These are phyloP conservation scores for Sphaeridia pumilis DNA, from an alignment of 2,888 invertebrate genomes.

Conservation along the genomic window DNA sequence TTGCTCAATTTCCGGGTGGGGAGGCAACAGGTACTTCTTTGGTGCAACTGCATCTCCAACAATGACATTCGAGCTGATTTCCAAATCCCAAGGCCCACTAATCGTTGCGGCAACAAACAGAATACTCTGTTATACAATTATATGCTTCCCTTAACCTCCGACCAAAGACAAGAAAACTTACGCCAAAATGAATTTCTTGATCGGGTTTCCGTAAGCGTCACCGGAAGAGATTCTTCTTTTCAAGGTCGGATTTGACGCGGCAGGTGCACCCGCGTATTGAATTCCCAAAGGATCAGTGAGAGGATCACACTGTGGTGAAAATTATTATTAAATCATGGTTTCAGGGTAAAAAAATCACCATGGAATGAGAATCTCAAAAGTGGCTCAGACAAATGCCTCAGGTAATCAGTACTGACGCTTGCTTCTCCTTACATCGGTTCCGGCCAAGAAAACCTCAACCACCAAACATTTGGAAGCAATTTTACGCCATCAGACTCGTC, in stretches of 20 bases:
- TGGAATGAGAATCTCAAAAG: background rate
- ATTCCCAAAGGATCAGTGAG: conserved; percentile 85
- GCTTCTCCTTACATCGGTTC: conserved; percentile 6
- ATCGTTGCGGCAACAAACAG: conserved; percentile 8
- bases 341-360: background rate
- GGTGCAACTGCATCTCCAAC: conserved; percentile 73
- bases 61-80: conserved; percentile 81
- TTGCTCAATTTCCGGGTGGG: conserved; percentile 89
- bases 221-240: conserved; percentile 47
- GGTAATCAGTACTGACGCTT: conserved; percentile 22
- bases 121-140: background rate
- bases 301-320: conserved; percentile 58
- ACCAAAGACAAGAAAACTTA: conserved; percentile 11
- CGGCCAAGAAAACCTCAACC: conserved; percentile 10
- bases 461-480: background rate
- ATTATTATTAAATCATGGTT: background rate
- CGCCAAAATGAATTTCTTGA: conserved; percentile 73
- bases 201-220: conserved; percentile 57
- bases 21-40: conserved; percentile 83
- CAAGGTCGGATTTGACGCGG: conserved; percentile 19
- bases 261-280: conserved; percentile 45
- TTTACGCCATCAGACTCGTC: conserved; percentile 13
- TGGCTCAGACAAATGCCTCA: conserved; percentile 36
- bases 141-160: background rate
- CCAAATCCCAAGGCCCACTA: conserved; percentile 86